Evolutionary conservation across 1,140 invertebrate genomes (phyloP).

Genomic region (Drosophila serrata): DNA sequence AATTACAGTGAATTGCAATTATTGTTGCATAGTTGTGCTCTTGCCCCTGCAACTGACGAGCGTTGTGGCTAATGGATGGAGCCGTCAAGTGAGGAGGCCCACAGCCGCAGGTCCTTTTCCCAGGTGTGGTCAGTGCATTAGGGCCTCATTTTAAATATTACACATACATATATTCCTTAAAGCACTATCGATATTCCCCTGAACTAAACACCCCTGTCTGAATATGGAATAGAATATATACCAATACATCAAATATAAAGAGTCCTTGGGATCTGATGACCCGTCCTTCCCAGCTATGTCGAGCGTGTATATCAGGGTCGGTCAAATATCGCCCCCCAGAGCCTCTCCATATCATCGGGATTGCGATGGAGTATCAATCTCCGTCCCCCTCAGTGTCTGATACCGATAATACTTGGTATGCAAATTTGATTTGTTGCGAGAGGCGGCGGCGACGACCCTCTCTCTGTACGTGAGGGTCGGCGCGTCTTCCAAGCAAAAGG

Average conservation of each 20-base stretch:
- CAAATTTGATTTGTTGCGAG: conserved; percentile 80
- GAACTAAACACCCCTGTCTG: too few species aligned
- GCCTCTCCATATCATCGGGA: conserved; percentile 7
- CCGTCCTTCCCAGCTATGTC: neutral
- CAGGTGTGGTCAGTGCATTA: conserved; percentile 21
- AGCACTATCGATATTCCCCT: too few species aligned
- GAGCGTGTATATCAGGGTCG: neutral
- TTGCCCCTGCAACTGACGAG: conserved; percentile 50
- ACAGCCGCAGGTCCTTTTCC: neutral
- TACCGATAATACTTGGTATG: conserved; percentile 80
- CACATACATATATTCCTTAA: too few species aligned
- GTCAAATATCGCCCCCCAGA: neutral
- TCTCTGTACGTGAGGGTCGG: conserved; percentile 62
- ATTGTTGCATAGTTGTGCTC: conserved; percentile 76
- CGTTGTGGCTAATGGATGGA: conserved; percentile 49
- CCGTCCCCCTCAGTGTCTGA: conserved; percentile 27
- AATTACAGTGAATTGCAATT: conserved; percentile 82
- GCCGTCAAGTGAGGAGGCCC: neutral
- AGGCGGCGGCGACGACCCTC: conserved; percentile 5
- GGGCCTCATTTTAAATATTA: neutral
- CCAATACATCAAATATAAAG: neutral
- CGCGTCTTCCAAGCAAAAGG: conserved; percentile 25
- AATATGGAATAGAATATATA: too few species aligned
- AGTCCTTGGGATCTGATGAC: neutral
- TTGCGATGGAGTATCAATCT: conserved; percentile 4